These are phyloP conservation scores for Caenorhabditis elegans DNA, from an alignment of 1,140 invertebrate species.

Conservation along the genomic window DNA sequence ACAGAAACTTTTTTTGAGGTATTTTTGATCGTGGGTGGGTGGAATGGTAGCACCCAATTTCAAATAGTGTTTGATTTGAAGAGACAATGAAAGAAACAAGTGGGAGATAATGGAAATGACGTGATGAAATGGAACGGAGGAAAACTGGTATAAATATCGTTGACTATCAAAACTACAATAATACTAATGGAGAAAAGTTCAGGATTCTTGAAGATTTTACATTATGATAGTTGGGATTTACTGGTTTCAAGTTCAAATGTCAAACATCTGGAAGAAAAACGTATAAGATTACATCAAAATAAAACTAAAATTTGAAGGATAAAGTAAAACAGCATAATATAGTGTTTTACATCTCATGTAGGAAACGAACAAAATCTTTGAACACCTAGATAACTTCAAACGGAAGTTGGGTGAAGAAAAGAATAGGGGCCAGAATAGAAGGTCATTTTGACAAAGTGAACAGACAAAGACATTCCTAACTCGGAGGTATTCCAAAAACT, in stretches of 20 bases:
- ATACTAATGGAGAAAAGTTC: no score
- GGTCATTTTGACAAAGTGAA: not conserved
- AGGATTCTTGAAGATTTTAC: no score
- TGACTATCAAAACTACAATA: no score
- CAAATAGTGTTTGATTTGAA: not conserved
- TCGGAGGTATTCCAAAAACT: not conserved
- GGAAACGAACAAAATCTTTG: not conserved
- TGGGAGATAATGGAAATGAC: not conserved
- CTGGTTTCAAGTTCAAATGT: not conserved
- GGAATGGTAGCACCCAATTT: not conserved
- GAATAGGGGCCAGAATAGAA: not conserved
- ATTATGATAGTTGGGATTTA: no score
- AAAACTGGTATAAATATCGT: no score
- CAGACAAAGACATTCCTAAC: slow-evolving; percentile 6
- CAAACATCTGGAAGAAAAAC: not conserved
- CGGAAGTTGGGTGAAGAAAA: not conserved
- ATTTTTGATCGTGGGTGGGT: not conserved
- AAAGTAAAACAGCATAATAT: no score
- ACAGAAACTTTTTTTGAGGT: slow-evolving; percentile 11
- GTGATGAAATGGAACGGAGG: not conserved
- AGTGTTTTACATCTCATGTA: no score
- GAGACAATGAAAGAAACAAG: not conserved
- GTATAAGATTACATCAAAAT: no score
- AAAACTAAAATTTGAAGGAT: no score
- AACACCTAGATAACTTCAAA: slow-evolving; percentile 9